These are phyloP conservation scores for Chrysotoxum bicinctum DNA, from an alignment of 2,888 invertebrate species.

Conservation along the genomic window DNA sequence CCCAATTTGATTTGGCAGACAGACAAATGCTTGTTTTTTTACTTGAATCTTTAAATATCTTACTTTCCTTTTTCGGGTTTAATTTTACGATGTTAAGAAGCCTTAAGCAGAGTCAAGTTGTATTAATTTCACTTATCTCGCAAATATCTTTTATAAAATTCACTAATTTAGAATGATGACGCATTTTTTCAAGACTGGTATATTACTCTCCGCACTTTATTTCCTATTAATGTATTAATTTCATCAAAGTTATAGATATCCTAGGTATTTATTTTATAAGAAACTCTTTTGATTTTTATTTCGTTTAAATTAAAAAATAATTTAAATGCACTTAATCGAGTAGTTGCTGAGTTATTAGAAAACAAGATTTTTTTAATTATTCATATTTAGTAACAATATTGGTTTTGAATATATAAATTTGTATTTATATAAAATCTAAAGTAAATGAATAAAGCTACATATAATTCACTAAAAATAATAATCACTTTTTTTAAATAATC, in stretches of 20 bases:
- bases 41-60: background rate
- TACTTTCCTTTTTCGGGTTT: background rate
- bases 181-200: conserved; percentile 46
- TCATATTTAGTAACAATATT: background rate
- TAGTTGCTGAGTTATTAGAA: background rate
- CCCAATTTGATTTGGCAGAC: background rate
- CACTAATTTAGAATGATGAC: conserved; percentile 57
- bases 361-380: background rate
- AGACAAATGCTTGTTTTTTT: background rate
- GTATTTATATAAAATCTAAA: background rate
- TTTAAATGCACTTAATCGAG: conserved; percentile 47
- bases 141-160: conserved; percentile 58
- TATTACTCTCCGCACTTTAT: background rate
- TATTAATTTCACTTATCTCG: conserved; percentile 79
- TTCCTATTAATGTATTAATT: conserved; percentile 7
- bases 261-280: background rate
- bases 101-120: conserved; percentile 76
- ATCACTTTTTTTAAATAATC: conserved; percentile 21
- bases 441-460: background rate
- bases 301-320: background rate
- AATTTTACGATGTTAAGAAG: background rate
- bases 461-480: conserved; percentile 48
- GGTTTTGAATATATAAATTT: background rate
- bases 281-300: background rate
- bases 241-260: conserved; percentile 2